These are phyloP conservation scores for Callithrix jacchus DNA, from an alignment of 2,113 vertebrate genomes.

Conservation along the genomic window DNA sequence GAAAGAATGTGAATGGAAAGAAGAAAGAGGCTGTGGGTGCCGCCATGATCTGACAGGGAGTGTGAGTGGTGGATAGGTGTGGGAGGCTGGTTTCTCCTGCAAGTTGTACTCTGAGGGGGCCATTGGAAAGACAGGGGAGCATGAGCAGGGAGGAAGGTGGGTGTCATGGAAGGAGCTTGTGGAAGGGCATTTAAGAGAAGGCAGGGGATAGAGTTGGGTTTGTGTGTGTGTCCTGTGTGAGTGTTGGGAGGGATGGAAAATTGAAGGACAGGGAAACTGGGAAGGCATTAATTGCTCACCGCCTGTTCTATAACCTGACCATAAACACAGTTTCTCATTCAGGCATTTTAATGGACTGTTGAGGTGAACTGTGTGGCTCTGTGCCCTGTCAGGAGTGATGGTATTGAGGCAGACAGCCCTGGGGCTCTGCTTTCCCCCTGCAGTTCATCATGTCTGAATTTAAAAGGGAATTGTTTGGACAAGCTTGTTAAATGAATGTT, in stretches of 20 bases:
- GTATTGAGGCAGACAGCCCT: slow-evolving; percentile 54
- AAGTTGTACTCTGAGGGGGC: neutral
- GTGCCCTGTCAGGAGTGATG: slow-evolving; percentile 48
- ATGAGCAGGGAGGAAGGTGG: neutral
- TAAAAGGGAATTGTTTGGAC: slow-evolving; percentile 74
- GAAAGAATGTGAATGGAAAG: neutral
- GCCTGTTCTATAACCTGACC: slow-evolving; percentile 9
- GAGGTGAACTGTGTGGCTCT: neutral
- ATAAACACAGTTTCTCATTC: neutral
- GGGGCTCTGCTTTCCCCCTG: slow-evolving; percentile 47
- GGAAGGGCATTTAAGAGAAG: neutral
- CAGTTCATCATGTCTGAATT: slow-evolving; percentile 68
- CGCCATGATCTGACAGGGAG: neutral
- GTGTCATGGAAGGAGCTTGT: neutral
- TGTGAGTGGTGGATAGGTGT: fast-evolving
- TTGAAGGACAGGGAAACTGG: neutral
- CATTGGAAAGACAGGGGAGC: neutral
- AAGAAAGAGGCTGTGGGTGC: neutral
- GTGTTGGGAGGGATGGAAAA: neutral
- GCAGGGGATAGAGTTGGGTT: neutral
- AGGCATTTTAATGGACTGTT: neutral
- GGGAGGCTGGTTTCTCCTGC: neutral
- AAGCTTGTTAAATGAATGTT: slow-evolving; percentile 70
- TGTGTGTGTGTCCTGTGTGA: neutral
- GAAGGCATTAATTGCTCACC: neutral